These are phyloP conservation scores for Abramis brama DNA, from an alignment of 2,113 vertebrate genomes.

Conservation along the genomic window DNA sequence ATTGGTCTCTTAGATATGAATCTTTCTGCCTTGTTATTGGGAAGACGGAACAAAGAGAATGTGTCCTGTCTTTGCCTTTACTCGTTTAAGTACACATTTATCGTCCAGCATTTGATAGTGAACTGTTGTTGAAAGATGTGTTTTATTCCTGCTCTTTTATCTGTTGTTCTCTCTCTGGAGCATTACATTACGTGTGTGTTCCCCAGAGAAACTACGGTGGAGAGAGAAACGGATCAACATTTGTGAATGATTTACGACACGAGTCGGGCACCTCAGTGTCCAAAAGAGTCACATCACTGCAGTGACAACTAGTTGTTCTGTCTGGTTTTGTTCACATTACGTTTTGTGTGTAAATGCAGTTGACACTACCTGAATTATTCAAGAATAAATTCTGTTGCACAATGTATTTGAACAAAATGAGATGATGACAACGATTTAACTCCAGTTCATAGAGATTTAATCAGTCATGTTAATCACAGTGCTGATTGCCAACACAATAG, in stretches of 20 bases:
- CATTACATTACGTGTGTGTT: not conserved
- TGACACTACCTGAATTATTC: not conserved
- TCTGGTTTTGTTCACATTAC: not conserved
- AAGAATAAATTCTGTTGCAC: not conserved
- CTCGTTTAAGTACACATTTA: not conserved
- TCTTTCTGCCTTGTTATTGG: slow-evolving; percentile 4
- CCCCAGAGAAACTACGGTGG: not conserved
- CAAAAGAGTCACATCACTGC: not conserved
- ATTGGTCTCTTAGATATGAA: not conserved
- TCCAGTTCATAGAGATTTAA: not conserved
- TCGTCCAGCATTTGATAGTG: not conserved
- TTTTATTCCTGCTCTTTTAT: not conserved
- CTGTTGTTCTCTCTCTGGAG: not conserved
- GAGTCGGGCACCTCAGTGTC: not conserved
- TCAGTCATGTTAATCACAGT: not conserved
- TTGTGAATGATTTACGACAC: not conserved
- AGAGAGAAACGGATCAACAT: not conserved
- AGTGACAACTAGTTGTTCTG: not conserved
- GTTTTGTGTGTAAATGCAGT: not conserved
- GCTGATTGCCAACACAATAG: not conserved
- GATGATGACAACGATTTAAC: not conserved
- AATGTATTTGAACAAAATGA: not conserved
- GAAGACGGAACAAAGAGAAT: not conserved
- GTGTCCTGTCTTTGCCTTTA: not conserved
- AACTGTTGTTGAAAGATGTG: not conserved